phyloP scores from a whole-genome alignment of 2,113 vertebrate genomes.

The Tachycineta bicolor region DNA sequence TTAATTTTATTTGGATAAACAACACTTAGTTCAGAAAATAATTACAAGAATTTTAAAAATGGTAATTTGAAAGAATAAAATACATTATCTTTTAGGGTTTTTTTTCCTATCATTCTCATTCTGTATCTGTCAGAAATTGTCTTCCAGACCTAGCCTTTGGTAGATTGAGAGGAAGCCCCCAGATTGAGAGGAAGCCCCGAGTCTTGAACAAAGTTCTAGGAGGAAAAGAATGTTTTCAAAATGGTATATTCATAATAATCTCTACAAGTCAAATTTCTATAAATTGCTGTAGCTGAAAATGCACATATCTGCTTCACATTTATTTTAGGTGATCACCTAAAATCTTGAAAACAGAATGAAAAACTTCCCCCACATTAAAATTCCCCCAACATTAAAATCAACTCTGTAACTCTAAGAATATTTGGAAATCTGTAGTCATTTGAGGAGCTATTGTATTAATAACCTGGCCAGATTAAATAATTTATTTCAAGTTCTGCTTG shows the following conservation, averaged over 20 bases:
- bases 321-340: not conserved
- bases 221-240: not conserved
- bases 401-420: not conserved
- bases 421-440: not conserved
- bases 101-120: not conserved
- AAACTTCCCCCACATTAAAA: not conserved
- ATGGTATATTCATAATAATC: not conserved
- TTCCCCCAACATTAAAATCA: not conserved
- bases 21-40: not conserved
- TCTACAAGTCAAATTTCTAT: not conserved
- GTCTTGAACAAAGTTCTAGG: not conserved
- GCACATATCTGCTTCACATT: not conserved
- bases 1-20: not conserved
- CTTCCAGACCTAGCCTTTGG: not conserved
- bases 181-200: not conserved
- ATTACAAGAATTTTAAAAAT: not conserved
- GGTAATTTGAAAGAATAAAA: not conserved
- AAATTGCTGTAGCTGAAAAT: not conserved
- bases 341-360: not conserved
- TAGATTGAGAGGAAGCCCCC: not conserved
- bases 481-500: conserved; percentile 10
- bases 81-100: fast-evolving
- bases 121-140: not conserved
- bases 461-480: not conserved
- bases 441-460: not conserved